Evolutionary conservation across 2,113 vertebrate species (phyloP).

Genomic region (Sterna hirundo): DNA sequence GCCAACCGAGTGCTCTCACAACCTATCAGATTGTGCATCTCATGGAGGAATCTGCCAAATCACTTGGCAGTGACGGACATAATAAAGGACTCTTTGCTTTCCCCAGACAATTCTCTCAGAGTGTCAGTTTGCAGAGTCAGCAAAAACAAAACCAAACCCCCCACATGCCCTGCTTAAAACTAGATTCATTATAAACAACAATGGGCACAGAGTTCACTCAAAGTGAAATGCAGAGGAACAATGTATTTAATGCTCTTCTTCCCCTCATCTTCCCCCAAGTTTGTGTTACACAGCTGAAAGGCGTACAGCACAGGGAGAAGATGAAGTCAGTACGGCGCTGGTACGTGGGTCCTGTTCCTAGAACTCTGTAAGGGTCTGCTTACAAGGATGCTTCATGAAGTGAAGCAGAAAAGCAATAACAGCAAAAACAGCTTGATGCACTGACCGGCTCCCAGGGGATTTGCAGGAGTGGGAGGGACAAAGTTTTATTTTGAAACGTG

Average conservation of each 20-base stretch:
- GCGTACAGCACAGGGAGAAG: neutral
- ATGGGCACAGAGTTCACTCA: neutral
- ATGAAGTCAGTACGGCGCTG: neutral
- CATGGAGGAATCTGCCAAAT: conserved; percentile 32
- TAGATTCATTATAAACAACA: neutral
- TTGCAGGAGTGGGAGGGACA: neutral
- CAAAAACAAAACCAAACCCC: neutral
- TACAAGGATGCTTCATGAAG: neutral
- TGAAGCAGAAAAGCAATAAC: neutral
- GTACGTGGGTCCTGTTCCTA: neutral
- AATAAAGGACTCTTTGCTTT: conserved; percentile 22
- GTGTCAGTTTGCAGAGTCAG: conserved; percentile 36
- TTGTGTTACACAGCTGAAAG: neutral
- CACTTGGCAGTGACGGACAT: neutral
- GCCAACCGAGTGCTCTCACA: neutral
- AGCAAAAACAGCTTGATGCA: neutral
- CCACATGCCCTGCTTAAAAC: neutral
- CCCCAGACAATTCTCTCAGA: conserved; percentile 4
- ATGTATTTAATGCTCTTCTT: neutral
- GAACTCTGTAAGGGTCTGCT: neutral
- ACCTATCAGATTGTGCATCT: neutral
- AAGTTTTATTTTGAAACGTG: neutral
- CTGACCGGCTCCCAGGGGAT: neutral
- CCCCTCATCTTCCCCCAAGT: neutral
- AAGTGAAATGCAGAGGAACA: neutral